Base-by-base conservation (phyloP, 1,140 invertebrate species). In the Ceratina calcarata region DNA sequence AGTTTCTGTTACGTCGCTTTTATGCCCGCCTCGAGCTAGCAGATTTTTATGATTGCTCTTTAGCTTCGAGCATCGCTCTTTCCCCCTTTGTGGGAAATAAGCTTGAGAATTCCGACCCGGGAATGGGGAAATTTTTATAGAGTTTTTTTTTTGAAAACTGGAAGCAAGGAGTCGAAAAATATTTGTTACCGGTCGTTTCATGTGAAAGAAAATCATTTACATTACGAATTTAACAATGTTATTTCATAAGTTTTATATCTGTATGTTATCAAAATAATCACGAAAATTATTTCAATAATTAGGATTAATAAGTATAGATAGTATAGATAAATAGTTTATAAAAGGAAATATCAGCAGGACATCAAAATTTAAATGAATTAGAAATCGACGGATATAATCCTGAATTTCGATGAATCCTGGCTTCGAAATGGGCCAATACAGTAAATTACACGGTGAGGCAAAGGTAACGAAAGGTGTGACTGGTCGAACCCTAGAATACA, bases 381-480 rank as follows among this genome's bases (percentile, higher is more conserved):
- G 13, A 64, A 37, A 78, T 24, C 57, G 16, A 45, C 4, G 15
- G n/a, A 16, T 12, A 13, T 16, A 22, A 61, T 24, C 10, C 7
- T 51, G 20, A 62, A 73, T 32, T 74, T 20, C 8, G 37, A 10
- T 49, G 22, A 18, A 49, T 22, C 45, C 12, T 15, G 2, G 20
- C 15, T 18, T 8, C 22, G 16, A 58, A 24, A 4, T 1, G 20
- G 27, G 18, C 37, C 73, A 58, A 85, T 82, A 66, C 61, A 58
- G 83, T 79, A 86, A 86, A 86, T 86, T 86, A 86, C 72, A 86
- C 68, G 80, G 81, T 72, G 49, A 64, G 74, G 32, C 45, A n/a
- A 60, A 86, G 73, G 81, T 82, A 83, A 86, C 71, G 84, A 86
- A 86, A 86, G 84, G 84, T 86, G 84, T 80, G 84, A 86, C 81